phyloP scores from a whole-genome alignment of 30 jellyfish, hydroid and myxozoan species.

The Pelagia noctiluca region DNA sequence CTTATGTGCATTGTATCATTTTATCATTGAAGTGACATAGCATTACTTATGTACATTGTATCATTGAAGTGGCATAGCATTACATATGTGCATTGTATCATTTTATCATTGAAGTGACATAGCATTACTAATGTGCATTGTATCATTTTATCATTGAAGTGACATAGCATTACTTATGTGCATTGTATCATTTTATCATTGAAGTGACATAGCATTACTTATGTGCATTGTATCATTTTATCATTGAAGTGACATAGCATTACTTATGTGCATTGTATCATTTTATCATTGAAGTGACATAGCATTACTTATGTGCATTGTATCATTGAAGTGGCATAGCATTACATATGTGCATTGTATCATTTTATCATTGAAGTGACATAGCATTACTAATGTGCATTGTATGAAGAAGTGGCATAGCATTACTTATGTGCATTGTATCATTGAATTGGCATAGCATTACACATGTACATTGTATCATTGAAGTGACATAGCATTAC shows the following conservation, averaged over 20 bases:
- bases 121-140: not conserved
- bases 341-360: not conserved
- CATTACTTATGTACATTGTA: not conserved
- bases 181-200: not conserved
- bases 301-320: not conserved
- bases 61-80: not conserved
- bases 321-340: not conserved
- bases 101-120: not conserved
- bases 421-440: not conserved
- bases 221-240: not conserved
- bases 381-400: no score
- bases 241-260: not conserved
- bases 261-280: not conserved
- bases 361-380: not conserved
- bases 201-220: no score
- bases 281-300: not conserved
- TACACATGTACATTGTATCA: not conserved
- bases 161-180: not conserved
- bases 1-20: not conserved
- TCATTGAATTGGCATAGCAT: not conserved
- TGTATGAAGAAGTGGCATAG: not conserved
- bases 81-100: not conserved
- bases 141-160: no score
- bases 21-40: not conserved
- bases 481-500: no score